Base-by-base conservation (phyloP, 2,888 invertebrate genomes). In the Liopterus haemorrhoidalis region DNA sequence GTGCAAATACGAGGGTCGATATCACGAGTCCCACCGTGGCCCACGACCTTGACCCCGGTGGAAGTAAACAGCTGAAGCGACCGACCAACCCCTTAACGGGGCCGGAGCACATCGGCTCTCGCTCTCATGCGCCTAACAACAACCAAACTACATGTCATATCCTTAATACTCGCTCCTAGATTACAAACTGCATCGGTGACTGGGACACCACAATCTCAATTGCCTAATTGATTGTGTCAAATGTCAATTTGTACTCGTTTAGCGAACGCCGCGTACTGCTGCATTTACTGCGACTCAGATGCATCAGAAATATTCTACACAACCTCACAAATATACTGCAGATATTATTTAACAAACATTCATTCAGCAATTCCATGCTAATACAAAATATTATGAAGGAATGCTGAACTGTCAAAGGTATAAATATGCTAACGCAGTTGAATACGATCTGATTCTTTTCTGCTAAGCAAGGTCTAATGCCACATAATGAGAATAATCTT, bases 1-100 rank as follows among this genome's bases (percentile, higher is more conserved):
- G 33, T 12, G n/a, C 9, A 18, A 33, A 35, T 33, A 14, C 12
- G 25, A 24, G 30, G 38, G 39, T 45, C 39, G 45, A 45, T 45
- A 45, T 45, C 39, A 32, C 39, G 37, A 37, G 44, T n/a, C 31
- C 44, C 31, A 31, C 38, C n/a, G n/a, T n/a, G 44, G 19, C 32
- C 39, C n/a, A n/a, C 28, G 45, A 45, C 45, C 45, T 45, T 45
- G 45, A 39, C 45, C 44, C 15, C 16, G 31, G 19, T 38, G 25
- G 25, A 37, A 39, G 45, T 33, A 45, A 45, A 45, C 45, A 45
- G 45, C 45, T 45, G 44, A 31, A 32, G 20, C 25, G 11, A 45
- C 45, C n/a, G n/a, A 37, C 39, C 36, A 42, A 41, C 41, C 27
- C 28, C 28, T 36, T 28, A 36, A 28, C 16, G 24, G 11, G 12